Conservation (phyloP, 1,140 invertebrate genomes). For the Littorina saxatilis region DNA sequence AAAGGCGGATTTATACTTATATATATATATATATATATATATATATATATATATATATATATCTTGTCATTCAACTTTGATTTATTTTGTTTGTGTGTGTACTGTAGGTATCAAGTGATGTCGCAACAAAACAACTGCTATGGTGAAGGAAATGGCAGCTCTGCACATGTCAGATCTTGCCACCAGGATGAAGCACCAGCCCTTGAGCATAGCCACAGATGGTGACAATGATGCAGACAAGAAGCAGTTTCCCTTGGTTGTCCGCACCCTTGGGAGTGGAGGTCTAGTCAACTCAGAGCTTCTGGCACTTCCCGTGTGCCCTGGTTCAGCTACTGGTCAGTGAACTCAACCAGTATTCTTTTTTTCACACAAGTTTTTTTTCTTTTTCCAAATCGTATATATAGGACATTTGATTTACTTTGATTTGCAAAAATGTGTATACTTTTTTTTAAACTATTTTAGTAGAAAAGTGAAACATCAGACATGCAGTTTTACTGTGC, state of each 20-base stretch:
- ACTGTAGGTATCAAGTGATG: conserved; percentile 6
- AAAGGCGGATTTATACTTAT: too few relatives aligned
- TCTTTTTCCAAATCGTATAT: not conserved
- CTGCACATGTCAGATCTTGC: not conserved
- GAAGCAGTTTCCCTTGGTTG: conserved; percentile 12
- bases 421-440: not conserved
- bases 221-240: not conserved
- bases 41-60: too few relatives aligned
- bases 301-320: not conserved
- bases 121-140: conserved; percentile 9
- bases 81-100: not conserved
- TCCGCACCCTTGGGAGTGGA: not conserved
- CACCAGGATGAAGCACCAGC: not conserved
- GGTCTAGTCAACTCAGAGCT: not conserved
- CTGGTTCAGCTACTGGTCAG: not conserved
- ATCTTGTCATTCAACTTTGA: too few relatives aligned
- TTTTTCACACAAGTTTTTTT: too few relatives aligned
- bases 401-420: not conserved
- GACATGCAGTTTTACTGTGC: not conserved
- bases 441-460: not conserved
- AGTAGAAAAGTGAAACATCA: not conserved
- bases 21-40: too few relatives aligned
- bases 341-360: too few relatives aligned
- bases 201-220: conserved; percentile 2
- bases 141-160: not conserved